Percentiles rank a stretch among this genome's conserved stretches.
Conservation (phyloP, 2,888 invertebrate species). For the Prosapia bicincta region DNA sequence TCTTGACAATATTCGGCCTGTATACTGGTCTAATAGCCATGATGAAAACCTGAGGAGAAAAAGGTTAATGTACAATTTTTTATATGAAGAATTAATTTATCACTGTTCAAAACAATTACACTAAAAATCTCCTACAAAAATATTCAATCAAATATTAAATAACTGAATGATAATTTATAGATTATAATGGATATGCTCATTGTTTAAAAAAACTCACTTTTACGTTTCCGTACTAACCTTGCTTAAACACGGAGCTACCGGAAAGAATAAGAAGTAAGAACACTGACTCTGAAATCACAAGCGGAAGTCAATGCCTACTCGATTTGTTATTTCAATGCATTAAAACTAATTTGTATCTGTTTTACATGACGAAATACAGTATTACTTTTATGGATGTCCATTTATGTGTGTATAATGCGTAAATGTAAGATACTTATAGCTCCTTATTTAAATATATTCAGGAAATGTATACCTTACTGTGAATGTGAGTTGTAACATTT, state of each 20-base stretch:
- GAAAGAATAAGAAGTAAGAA: not conserved
- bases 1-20: conserved; percentile 90
- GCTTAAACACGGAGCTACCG: not conserved
- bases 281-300: not conserved
- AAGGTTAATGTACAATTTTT: not conserved
- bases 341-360: too few relatives aligned
- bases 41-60: conserved; percentile 46
- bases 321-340: too few relatives aligned
- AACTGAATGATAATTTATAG: not conserved
- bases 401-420: too few relatives aligned
- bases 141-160: not conserved
- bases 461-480: too few relatives aligned
- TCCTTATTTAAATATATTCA: too few relatives aligned
- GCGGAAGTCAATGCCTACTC: too few relatives aligned
- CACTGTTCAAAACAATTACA: not conserved
- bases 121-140: not conserved
- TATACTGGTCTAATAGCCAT: conserved; percentile 90
- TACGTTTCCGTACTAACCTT: not conserved
- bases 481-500: too few relatives aligned
- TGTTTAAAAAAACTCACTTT: not conserved
- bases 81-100: not conserved
- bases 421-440: too few relatives aligned
- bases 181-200: not conserved
- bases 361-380: too few relatives aligned
- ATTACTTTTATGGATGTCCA: too few relatives aligned